These are phyloP conservation scores for Ceratina australensis DNA, from an alignment of 1,140 invertebrate species.

Conservation along the genomic window DNA sequence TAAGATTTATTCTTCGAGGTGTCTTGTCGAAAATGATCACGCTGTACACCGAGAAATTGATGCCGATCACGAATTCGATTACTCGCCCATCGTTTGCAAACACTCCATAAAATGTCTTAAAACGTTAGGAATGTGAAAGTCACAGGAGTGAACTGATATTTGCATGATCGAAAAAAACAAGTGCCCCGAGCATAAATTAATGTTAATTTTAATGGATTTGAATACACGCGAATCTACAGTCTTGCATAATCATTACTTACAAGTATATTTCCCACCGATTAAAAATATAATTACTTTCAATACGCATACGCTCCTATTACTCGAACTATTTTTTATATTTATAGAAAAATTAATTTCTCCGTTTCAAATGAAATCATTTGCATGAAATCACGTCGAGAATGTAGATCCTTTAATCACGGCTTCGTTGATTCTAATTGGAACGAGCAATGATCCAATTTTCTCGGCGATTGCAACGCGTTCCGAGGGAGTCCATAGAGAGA, in stretches of 20 bases:
- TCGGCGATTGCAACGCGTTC: neutral
- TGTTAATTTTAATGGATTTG: neutral
- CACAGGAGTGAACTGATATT: neutral
- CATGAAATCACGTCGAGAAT: too few relatives aligned
- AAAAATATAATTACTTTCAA: too few relatives aligned
- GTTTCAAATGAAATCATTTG: too few relatives aligned
- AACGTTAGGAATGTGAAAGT: conserved; percentile 6
- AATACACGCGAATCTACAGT: neutral
- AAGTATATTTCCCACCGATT: too few relatives aligned
- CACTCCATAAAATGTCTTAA: neutral
- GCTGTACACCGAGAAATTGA: neutral
- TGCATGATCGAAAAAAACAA: conserved; percentile 1
- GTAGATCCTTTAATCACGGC: too few relatives aligned
- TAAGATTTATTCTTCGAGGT: neutral
- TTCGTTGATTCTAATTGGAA: neutral
- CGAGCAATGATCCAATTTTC: neutral
- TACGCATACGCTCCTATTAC: too few relatives aligned
- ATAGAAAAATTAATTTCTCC: too few relatives aligned
- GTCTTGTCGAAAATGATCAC: neutral
- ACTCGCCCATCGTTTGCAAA: neutral
- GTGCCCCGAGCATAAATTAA: neutral
- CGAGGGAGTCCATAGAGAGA: neutral
- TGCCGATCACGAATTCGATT: neutral
- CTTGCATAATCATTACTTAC: neutral
- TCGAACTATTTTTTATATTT: too few relatives aligned